Evolutionary conservation across 2,888 invertebrate species (phyloP).

Genomic region (Eristalinus sepulchralis): DNA sequence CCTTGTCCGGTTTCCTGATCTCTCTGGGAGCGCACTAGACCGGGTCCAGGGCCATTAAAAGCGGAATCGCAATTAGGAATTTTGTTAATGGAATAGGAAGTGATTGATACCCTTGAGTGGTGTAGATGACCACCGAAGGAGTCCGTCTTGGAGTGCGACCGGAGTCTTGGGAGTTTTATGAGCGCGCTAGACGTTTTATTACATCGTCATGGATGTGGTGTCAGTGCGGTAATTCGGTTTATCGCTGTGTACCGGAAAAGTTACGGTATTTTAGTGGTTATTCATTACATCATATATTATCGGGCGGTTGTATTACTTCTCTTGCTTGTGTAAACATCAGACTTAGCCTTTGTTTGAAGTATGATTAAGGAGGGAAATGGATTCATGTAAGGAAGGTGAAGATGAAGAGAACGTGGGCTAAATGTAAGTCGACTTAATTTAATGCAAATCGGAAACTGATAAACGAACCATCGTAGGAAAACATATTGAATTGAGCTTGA

Average conservation of each 20-base stretch:
- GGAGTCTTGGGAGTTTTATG: slow-evolving; percentile 13
- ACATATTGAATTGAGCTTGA: too few relatives aligned
- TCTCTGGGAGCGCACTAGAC: background rate
- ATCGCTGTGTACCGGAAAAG: slow-evolving; percentile 14
- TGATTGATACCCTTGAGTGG: slow-evolving; percentile 18
- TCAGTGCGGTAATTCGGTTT: slow-evolving; percentile 27
- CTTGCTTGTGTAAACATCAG: background rate
- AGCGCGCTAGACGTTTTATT: background rate
- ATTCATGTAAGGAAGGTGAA: too few relatives aligned
- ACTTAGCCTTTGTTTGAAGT: too few relatives aligned
- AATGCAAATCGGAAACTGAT: too few relatives aligned
- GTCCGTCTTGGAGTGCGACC: background rate
- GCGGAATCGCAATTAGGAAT: slow-evolving; percentile 1
- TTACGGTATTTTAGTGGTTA: slow-evolving; percentile 19
- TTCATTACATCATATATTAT: slow-evolving; percentile 15
- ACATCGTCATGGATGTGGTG: slow-evolving; percentile 20
- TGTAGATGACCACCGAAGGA: background rate
- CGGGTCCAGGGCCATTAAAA: background rate
- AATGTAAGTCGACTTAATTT: too few relatives aligned
- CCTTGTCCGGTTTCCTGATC: background rate
- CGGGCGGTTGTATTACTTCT: background rate
- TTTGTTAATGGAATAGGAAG: slow-evolving; percentile 18
- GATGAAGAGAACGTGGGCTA: too few relatives aligned
- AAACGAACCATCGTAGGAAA: too few relatives aligned
- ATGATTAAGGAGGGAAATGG: too few relatives aligned